Percentiles rank a stretch among this genome's conserved stretches.
phyloP scores from a whole-genome alignment of 2,888 invertebrate genomes.

The Aphidius colemani region DNA sequence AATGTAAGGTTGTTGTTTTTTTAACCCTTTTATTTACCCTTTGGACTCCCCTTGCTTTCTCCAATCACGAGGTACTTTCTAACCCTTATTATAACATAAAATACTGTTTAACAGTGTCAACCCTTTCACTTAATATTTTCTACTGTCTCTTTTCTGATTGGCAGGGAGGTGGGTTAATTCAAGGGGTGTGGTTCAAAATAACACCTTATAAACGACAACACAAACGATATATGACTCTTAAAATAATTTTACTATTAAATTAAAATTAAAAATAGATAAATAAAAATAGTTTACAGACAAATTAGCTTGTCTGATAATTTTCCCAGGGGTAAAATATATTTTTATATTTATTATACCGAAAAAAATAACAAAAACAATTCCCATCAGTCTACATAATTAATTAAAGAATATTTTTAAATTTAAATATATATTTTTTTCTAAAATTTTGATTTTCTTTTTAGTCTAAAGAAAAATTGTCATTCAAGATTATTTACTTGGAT shows the following conservation, averaged over 20 bases:
- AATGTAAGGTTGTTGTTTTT: too few relatives aligned
- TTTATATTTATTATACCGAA: too few relatives aligned
- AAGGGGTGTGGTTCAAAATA: neutral
- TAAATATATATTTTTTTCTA: too few relatives aligned
- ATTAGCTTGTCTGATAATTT: too few relatives aligned
- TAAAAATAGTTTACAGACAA: too few relatives aligned
- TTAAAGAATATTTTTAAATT: too few relatives aligned
- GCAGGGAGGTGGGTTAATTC: neutral
- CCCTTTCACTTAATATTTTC: neutral
- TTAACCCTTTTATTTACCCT: slow-evolving; percentile 1
- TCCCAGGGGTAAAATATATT: too few relatives aligned
- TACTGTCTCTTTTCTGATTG: neutral
- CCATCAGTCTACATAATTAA: too few relatives aligned
- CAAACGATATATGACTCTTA: neutral
- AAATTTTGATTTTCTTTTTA: too few relatives aligned
- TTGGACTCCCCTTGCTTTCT: neutral
- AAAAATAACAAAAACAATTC: too few relatives aligned
- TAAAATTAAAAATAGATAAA: neutral
- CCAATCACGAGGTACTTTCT: neutral
- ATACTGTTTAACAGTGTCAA: neutral
- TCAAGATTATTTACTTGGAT: too few relatives aligned
- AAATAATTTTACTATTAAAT: neutral
- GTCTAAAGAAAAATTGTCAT: too few relatives aligned
- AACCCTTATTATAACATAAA: neutral
- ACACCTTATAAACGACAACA: neutral